These are phyloP conservation scores for Sylvia atricapilla DNA, from an alignment of 2,113 vertebrate genomes.

Conservation along the genomic window DNA sequence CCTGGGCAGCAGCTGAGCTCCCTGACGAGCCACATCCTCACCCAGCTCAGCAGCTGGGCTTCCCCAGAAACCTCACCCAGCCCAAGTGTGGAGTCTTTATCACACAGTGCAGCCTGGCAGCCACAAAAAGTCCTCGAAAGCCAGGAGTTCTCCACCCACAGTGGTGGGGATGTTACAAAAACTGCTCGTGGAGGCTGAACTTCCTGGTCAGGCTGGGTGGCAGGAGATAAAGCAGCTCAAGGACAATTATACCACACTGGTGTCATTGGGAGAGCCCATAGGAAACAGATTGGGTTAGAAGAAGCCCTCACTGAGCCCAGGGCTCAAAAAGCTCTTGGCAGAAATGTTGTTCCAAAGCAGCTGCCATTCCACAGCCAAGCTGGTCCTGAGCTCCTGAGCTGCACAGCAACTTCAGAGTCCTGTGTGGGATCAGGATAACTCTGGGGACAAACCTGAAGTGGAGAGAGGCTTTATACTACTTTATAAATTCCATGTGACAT, in stretches of 20 bases:
- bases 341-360: background rate
- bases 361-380: background rate
- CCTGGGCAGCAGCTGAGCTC: background rate
- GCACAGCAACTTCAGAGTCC: background rate
- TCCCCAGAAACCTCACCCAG: background rate
- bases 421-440: background rate
- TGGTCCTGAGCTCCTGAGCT: background rate
- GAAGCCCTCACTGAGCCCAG: background rate
- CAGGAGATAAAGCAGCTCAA: background rate
- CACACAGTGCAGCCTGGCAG: rapidly evolving
- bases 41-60: rapidly evolving
- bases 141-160: background rate
- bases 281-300: background rate
- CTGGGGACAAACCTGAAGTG: background rate
- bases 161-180: background rate
- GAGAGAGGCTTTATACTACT: background rate
- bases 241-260: background rate
- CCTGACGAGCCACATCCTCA: background rate
- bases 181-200: background rate
- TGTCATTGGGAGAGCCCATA: background rate
- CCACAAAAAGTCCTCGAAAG: background rate
- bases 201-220: background rate
- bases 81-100: no score
- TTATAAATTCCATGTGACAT: background rate
- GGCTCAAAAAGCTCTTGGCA: background rate